A percentile compares a stretch with the other conserved stretches of the same genome.
These are phyloP conservation scores for Drosophila hawaiiensis DNA, from an alignment of 2,888 invertebrate genomes.

Conservation along the genomic window DNA sequence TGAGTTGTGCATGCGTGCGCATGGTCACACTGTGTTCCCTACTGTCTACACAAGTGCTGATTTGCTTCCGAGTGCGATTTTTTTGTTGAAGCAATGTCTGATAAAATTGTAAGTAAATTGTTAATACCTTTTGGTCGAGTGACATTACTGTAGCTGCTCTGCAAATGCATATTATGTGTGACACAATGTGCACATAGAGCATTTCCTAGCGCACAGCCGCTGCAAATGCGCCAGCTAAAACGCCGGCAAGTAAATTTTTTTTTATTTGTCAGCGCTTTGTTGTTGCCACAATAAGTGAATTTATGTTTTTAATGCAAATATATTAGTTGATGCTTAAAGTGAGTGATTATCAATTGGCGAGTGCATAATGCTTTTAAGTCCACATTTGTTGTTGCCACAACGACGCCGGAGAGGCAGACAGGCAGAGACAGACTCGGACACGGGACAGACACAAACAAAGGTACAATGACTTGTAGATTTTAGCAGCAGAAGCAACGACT, in stretches of 20 bases:
- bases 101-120: slow-evolving; percentile 75
- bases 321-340: neutral
- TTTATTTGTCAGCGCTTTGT: slow-evolving; percentile 20
- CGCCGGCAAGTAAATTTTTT: slow-evolving; percentile 56
- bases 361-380: slow-evolving; percentile 3
- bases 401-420: slow-evolving; percentile 6
- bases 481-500: slow-evolving; percentile 37
- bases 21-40: slow-evolving; percentile 42
- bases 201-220: neutral
- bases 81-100: slow-evolving; percentile 58
- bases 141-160: neutral
- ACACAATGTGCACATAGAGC: neutral
- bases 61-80: slow-evolving; percentile 51
- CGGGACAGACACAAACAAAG: slow-evolving; percentile 51
- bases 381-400: slow-evolving; percentile 40
- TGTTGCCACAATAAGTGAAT: slow-evolving; percentile 18
- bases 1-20: neutral
- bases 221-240: slow-evolving; percentile 17
- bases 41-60: slow-evolving; percentile 44
- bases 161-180: neutral
- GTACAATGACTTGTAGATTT: slow-evolving; percentile 78
- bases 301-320: slow-evolving; percentile 15
- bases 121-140: slow-evolving; percentile 15
- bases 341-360: neutral
- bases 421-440: slow-evolving; percentile 12